Evolutionary conservation across 2,888 invertebrate species (phyloP).

Genomic region (Prenolepis imparis): DNA sequence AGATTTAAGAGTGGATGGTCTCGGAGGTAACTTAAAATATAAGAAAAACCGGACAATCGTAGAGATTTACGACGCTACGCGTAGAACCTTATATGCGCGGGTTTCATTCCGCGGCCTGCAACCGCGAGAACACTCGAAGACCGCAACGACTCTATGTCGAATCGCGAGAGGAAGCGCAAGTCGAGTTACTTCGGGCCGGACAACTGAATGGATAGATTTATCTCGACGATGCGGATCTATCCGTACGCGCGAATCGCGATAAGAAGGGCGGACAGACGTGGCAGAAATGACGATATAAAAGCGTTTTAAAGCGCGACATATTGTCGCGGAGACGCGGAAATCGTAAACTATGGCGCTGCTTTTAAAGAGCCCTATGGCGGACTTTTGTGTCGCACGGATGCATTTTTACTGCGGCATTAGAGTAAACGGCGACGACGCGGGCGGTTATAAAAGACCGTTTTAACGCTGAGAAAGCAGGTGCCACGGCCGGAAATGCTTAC

Average conservation of each 20-base stretch:
- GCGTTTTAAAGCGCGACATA: neutral
- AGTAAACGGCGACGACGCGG: neutral
- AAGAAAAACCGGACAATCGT: conserved; percentile 39
- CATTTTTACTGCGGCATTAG: conserved; percentile 29
- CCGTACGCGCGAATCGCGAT: conserved; percentile 26
- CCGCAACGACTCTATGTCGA: conserved; percentile 22
- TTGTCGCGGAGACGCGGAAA: conserved; percentile 28
- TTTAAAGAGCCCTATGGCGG: neutral
- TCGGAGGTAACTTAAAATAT: conserved; percentile 42
- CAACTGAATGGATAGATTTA: conserved; percentile 44
- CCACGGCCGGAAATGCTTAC: neutral
- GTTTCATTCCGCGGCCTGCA: conserved; percentile 5
- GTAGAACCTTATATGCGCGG: neutral
- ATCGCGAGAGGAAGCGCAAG: conserved; percentile 15
- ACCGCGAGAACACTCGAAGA: conserved; percentile 22
- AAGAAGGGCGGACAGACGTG: neutral
- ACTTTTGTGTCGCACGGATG: neutral
- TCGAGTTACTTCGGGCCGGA: conserved; percentile 7
- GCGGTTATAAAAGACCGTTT: neutral
- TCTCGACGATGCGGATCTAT: conserved; percentile 31
- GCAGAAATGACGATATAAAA: conserved; percentile 35
- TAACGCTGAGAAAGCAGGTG: neutral
- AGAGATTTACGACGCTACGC: conserved; percentile 35
- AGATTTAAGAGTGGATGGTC: conserved; percentile 48
- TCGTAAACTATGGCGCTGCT: conserved; percentile 21